Conservation (phyloP, 2,113 vertebrate species). For the Heteronetta atricapilla region DNA sequence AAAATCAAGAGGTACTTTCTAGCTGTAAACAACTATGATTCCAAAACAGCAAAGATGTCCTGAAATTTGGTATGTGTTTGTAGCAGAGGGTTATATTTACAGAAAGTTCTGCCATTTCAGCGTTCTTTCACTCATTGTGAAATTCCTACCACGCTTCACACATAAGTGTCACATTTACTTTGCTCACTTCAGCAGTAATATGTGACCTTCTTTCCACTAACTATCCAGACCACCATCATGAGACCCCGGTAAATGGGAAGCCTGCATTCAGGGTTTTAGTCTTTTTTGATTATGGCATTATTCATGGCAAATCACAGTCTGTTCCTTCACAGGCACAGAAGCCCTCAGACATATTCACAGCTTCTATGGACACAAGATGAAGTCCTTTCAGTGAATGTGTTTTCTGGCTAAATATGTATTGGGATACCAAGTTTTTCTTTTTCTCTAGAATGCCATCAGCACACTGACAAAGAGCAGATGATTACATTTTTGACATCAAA, state of each 20-base stretch:
- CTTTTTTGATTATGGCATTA: not conserved
- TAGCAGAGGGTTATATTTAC: not conserved
- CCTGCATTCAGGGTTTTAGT: not conserved
- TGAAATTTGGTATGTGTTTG: constrained; percentile 7
- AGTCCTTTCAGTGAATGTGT: not conserved
- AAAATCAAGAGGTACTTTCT: not conserved
- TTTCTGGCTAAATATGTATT: not conserved
- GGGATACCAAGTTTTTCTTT: not conserved
- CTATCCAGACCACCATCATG: not conserved
- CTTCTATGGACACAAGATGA: not conserved
- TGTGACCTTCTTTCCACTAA: not conserved
- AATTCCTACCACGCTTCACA: constrained; percentile 7
- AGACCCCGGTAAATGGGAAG: not conserved
- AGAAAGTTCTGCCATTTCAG: not conserved
- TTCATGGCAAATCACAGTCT: not conserved
- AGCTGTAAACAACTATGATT: constrained; percentile 23
- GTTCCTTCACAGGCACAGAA: not conserved
- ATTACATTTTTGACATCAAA: constrained; percentile 18
- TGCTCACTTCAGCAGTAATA: not conserved
- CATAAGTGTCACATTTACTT: not conserved
- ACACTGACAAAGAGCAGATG: not conserved
- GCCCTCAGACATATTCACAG: not conserved
- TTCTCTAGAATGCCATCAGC: not conserved
- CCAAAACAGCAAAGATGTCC: not conserved
- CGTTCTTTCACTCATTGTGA: not conserved